Percentiles rank a stretch among this genome's conserved stretches.
phyloP scores from a whole-genome alignment of 2,888 invertebrate genomes.

The Cephus rjabovi region DNA sequence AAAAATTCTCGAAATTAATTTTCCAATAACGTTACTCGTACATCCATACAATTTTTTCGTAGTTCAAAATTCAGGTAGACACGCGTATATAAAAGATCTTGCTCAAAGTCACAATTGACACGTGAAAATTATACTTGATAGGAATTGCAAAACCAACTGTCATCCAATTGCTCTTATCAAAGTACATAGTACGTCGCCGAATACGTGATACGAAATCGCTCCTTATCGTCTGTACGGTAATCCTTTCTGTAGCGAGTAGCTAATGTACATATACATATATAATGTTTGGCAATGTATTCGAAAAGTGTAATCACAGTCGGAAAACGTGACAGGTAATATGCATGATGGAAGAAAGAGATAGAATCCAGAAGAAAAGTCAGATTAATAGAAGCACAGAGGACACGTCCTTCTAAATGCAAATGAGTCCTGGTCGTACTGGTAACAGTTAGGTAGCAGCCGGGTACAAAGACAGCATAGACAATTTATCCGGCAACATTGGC shows the following conservation, averaged over 20 bases:
- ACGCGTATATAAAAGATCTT: too few species aligned
- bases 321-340: neutral
- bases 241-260: neutral
- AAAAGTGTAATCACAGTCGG: neutral
- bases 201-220: neutral
- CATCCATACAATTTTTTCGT: neutral
- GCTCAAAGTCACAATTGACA: neutral
- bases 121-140: too few species aligned
- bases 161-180: neutral
- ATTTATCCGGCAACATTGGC: slow-evolving; percentile 36
- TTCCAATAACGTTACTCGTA: neutral
- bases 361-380: slow-evolving; percentile 1
- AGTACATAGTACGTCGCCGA: neutral
- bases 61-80: too few species aligned
- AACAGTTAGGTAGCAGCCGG: neutral
- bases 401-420: slow-evolving; percentile 47
- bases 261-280: neutral
- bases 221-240: neutral
- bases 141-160: too few species aligned
- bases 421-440: slow-evolving; percentile 13
- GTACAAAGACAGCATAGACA: slow-evolving; percentile 24
- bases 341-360: neutral
- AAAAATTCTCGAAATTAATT: neutral
- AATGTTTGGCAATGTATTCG: neutral
- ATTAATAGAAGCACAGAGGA: slow-evolving; percentile 1